Conservation (phyloP, 2,113 vertebrate genomes). For the Atlantisia rogersi region DNA sequence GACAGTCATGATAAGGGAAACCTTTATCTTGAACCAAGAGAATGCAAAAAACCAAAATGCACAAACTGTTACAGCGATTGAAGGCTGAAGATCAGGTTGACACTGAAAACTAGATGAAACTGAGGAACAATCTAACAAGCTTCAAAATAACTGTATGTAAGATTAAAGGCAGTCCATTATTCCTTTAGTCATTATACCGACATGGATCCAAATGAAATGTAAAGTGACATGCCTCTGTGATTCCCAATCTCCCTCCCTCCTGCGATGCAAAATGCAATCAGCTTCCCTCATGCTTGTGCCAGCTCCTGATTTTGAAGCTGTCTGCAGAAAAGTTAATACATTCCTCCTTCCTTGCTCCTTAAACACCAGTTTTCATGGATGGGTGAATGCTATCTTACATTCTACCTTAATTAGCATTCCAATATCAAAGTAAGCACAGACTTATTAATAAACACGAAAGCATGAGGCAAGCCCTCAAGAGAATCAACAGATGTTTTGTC, state of each 20-base stretch:
- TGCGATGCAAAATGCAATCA: background rate
- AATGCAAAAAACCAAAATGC: background rate
- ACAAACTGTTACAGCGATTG: background rate
- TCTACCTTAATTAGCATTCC: constrained; percentile 6
- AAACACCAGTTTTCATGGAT: background rate
- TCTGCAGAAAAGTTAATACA: background rate
- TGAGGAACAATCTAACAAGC: background rate
- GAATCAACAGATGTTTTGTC: background rate
- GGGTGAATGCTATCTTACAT: background rate
- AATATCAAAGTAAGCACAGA: background rate
- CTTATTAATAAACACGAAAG: background rate
- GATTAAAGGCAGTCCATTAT: background rate
- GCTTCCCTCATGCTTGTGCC: background rate
- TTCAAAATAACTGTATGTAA: background rate
- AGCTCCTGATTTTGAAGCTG: background rate
- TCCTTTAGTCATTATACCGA: background rate
- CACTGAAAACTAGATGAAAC: background rate
- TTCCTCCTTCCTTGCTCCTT: background rate
- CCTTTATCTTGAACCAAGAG: background rate
- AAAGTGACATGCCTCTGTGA: background rate
- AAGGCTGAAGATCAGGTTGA: background rate
- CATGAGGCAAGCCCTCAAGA: background rate
- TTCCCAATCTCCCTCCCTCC: background rate
- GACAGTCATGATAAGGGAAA: background rate
- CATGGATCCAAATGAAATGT: background rate